A percentile compares a stretch with the other conserved stretches of the same genome.
These are phyloP conservation scores for Choloepus didactylus DNA, from an alignment of 2,797 vertebrate genomes.

Conservation along the genomic window DNA sequence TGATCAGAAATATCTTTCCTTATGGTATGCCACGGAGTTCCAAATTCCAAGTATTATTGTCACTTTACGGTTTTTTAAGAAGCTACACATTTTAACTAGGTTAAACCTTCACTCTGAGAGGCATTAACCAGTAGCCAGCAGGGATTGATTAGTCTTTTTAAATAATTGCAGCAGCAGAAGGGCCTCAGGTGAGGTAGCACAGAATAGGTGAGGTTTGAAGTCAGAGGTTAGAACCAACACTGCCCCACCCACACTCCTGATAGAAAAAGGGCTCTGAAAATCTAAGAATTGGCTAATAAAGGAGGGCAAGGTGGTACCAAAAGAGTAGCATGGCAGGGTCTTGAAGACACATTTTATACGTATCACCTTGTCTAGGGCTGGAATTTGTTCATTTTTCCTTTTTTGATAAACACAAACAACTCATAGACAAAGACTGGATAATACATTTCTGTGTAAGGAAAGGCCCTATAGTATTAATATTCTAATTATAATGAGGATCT, in stretches of 20 bases:
- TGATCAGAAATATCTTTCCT: not conserved
- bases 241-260: not conserved
- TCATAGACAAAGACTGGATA: not conserved
- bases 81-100: not conserved
- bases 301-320: not conserved
- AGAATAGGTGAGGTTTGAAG: conserved; percentile 25
- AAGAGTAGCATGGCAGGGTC: not conserved
- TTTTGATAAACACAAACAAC: conserved; percentile 48
- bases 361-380: not conserved
- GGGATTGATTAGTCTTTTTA: conserved; percentile 25
- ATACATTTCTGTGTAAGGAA: not conserved
- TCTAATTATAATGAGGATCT: not conserved
- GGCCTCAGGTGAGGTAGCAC: not conserved
- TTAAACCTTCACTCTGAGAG: conserved; percentile 8
- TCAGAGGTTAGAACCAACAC: conserved; percentile 3
- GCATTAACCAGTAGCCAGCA: not conserved
- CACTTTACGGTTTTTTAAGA: conserved; percentile 6
- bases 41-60: not conserved
- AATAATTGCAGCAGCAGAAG: conserved; percentile 47
- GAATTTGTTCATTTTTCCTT: not conserved
- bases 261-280: not conserved
- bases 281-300: not conserved
- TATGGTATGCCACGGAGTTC: not conserved
- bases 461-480: not conserved
- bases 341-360: not conserved